phyloP scores from a whole-genome alignment of 2,797 vertebrate species.

The Enteromius radiatus region DNA sequence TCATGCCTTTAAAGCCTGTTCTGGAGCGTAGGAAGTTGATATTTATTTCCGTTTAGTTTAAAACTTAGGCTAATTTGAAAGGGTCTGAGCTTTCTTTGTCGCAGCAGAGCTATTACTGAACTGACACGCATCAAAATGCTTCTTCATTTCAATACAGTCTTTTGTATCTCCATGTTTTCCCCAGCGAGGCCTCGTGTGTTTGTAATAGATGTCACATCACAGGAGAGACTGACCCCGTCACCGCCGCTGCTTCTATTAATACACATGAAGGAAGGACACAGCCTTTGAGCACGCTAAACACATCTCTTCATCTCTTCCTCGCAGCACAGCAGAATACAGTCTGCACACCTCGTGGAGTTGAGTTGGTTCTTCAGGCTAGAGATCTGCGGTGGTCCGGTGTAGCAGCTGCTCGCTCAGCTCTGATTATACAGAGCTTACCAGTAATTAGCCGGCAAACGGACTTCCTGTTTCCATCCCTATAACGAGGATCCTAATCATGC shows the following conservation, averaged over 20 bases:
- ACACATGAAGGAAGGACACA: not conserved
- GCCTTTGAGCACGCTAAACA: not conserved
- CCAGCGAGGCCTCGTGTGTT: not conserved
- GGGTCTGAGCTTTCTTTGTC: not conserved
- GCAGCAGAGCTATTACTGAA: not conserved
- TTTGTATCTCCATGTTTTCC: not conserved
- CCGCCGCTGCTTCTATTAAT: constrained; percentile 22
- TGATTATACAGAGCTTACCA: constrained; percentile 1
- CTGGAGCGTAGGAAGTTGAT: not conserved
- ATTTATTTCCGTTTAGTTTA: not conserved
- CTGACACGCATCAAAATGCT: not conserved
- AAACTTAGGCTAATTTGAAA: not conserved
- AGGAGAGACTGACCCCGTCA: constrained; percentile 1
- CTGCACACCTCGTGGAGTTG: not conserved
- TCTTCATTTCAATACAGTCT: not conserved
- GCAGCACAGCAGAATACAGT: not conserved
- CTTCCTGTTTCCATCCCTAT: constrained; percentile 36
- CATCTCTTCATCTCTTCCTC: not conserved
- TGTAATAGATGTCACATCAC: not conserved
- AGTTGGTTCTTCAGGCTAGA: not conserved
- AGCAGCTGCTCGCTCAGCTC: constrained; percentile 5
- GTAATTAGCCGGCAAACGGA: not conserved
- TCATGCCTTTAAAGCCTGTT: not conserved
- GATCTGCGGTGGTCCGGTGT: not conserved
- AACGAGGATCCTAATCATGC: constrained; percentile 1